Conservation (phyloP, 2,888 invertebrate species). For the Lacanobia wlatinum region DNA sequence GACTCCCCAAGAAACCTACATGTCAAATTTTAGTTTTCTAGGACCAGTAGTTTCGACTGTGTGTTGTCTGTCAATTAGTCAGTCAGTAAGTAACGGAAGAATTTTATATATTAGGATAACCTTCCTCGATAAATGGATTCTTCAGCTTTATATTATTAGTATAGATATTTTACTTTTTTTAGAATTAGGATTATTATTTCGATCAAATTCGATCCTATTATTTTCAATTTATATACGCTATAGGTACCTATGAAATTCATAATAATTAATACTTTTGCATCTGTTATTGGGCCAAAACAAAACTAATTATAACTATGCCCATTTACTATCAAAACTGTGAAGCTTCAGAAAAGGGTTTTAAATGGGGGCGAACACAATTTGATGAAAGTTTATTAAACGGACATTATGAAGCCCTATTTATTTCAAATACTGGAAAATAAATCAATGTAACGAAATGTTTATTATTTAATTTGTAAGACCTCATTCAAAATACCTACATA, state of each 20-base stretch:
- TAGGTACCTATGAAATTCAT: conserved; percentile 1
- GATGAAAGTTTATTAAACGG: conserved; percentile 47
- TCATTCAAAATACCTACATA: too few species aligned
- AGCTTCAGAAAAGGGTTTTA: conserved; percentile 43
- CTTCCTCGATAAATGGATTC: too few species aligned
- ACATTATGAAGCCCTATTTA: conserved; percentile 18
- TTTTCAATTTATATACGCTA: background rate
- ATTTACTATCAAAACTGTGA: conserved; percentile 47
- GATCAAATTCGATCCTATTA: background rate
- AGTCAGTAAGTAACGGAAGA: too few species aligned
- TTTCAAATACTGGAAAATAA: background rate
- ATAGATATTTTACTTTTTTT: background rate
- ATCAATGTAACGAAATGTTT: background rate
- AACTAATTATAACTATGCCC: conserved; percentile 58
- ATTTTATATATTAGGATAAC: too few species aligned
- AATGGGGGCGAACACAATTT: conserved; percentile 36
- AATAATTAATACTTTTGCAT: conserved; percentile 29
- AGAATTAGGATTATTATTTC: too few species aligned
- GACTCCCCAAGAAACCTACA: too few species aligned
- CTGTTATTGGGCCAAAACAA: conserved; percentile 42
- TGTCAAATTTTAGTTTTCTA: too few species aligned
- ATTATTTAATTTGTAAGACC: too few species aligned
- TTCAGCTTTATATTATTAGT: too few species aligned
- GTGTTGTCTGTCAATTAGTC: too few species aligned
- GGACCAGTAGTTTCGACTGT: too few species aligned